Conservation (phyloP, 2,888 invertebrate species). For the Platynereis dumerilii region DNA sequence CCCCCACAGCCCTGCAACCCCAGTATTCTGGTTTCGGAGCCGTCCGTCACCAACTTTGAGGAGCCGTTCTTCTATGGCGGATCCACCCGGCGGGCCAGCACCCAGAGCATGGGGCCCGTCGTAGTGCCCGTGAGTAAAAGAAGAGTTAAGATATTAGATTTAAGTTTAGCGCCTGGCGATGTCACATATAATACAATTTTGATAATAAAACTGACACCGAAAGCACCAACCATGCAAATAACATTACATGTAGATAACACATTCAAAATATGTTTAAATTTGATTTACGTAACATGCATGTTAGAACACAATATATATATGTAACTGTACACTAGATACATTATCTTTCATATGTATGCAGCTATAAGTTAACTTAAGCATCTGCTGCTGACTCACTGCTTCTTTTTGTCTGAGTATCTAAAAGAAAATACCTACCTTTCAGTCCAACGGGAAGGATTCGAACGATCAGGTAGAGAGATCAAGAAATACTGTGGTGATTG, state of each 20-base stretch:
- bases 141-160: neutral
- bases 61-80: constrained; percentile 29
- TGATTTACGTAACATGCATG: no score
- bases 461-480: no score
- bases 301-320: constrained; percentile 1
- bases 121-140: constrained; percentile 51
- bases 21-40: constrained; percentile 35
- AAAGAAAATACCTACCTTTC: no score
- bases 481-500: no score
- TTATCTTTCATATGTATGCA: no score
- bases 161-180: neutral
- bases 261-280: neutral
- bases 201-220: neutral
- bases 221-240: neutral
- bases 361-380: no score
- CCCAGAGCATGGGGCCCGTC: constrained; percentile 58
- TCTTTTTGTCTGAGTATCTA: no score
- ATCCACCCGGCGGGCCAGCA: constrained; percentile 53
- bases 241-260: neutral
- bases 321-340: no score
- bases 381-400: no score
- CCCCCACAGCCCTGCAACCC: constrained; percentile 19
- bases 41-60: constrained; percentile 33
- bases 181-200: neutral
- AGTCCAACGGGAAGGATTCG: no score